Conservation (phyloP, 2,113 vertebrate species). For the Neodon shergylaensis region DNA sequence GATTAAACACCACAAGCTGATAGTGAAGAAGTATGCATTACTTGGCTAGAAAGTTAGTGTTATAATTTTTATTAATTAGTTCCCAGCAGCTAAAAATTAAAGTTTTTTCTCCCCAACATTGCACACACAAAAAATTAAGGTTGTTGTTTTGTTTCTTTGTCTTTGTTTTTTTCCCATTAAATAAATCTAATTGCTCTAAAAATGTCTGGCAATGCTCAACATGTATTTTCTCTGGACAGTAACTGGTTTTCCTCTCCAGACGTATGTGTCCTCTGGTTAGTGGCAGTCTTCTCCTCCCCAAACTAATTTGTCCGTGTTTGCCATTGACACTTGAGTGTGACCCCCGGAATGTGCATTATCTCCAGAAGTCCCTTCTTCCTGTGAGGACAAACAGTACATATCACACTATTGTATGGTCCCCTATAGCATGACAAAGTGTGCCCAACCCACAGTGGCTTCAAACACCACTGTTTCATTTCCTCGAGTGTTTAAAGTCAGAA, state of each 20-base stretch:
- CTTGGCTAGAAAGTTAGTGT: constrained; percentile 6
- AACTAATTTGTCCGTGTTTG: neutral
- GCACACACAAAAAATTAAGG: neutral
- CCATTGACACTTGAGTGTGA: neutral
- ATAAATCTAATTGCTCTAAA: constrained; percentile 48
- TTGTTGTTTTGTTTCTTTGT: neutral
- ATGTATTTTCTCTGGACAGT: neutral
- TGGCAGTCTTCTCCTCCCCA: neutral
- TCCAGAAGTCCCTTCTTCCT: neutral
- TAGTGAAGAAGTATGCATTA: neutral
- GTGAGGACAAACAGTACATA: neutral
- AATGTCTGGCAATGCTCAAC: neutral
- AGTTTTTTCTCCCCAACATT: neutral
- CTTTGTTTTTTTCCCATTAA: neutral
- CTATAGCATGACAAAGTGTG: neutral
- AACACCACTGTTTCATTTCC: neutral
- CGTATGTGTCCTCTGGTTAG: neutral
- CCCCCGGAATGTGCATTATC: neutral
- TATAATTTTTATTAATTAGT: constrained; percentile 40
- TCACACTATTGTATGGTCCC: neutral
- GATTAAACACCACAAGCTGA: neutral
- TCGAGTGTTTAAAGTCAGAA: neutral
- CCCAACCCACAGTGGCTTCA: neutral
- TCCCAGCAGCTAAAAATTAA: constrained; percentile 33
- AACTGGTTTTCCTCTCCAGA: constrained; percentile 12